A percentile compares a stretch with the other conserved stretches of the same genome.
Evolutionary conservation across 2,888 invertebrate genomes (phyloP).

Genomic region (Leptinotarsa tumamoca): DNA sequence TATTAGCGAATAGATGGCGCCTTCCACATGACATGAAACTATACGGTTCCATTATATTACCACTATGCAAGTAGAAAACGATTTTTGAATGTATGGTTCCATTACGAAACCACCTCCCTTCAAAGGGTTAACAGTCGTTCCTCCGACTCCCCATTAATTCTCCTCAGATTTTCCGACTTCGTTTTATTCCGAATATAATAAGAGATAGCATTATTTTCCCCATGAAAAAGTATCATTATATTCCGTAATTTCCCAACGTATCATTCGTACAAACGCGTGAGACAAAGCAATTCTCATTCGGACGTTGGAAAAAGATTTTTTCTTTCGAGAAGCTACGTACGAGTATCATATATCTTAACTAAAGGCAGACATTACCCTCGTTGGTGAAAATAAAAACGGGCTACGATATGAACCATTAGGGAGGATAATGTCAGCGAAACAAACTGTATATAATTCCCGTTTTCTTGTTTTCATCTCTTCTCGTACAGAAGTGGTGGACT

Average conservation of each 20-base stretch:
- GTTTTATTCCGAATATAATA: no score
- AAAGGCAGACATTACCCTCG: constrained; percentile 40
- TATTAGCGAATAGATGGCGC: no score
- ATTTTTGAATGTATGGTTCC: no score
- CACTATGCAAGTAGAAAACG: no score
- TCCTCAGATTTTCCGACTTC: no score
- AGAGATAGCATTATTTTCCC: background rate
- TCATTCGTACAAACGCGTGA: background rate
- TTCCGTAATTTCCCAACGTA: background rate
- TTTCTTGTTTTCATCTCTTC: constrained; percentile 37
- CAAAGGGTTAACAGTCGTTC: no score
- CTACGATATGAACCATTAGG: constrained; percentile 51
- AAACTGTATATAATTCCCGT: constrained; percentile 39
- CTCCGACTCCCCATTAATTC: no score
- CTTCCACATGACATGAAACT: no score
- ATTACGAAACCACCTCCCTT: no score
- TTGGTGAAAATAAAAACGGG: constrained; percentile 40
- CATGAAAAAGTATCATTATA: background rate
- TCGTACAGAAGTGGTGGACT: constrained; percentile 31
- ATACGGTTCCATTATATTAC: no score
- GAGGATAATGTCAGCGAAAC: constrained; percentile 51
- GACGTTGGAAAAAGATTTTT: constrained; percentile 12
- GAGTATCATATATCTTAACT: constrained; percentile 41
- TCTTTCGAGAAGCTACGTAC: constrained; percentile 26
- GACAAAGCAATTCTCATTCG: constrained; percentile 27